Conservation (phyloP, 2,113 vertebrate genomes). For the Drymodes brunneopygia region DNA sequence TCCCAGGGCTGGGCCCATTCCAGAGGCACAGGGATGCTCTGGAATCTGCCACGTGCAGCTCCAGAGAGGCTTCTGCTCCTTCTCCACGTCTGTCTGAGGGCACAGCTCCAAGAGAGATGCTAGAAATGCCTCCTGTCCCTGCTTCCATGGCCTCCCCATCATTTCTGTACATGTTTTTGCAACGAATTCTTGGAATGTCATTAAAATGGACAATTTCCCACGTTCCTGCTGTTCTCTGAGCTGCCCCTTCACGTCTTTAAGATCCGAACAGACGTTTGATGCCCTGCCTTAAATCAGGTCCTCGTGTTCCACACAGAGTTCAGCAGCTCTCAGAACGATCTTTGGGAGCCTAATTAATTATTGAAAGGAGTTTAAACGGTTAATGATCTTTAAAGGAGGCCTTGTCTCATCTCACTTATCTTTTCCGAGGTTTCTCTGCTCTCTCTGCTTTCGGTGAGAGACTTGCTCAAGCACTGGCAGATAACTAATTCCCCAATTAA, state of each 20-base stretch:
- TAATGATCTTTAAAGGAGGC: not conserved
- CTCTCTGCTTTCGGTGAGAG: not conserved
- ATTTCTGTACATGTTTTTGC: no score
- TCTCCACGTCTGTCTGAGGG: no score
- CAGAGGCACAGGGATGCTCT: no score
- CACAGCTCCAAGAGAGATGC: no score
- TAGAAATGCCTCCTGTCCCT: no score
- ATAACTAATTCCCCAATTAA: slow-evolving; percentile 44
- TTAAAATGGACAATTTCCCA: no score
- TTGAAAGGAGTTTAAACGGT: not conserved
- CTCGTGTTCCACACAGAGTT: not conserved
- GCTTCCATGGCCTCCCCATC: no score
- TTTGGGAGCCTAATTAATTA: not conserved
- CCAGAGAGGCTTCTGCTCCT: no score
- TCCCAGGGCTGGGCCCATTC: no score
- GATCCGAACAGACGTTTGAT: not conserved
- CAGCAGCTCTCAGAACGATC: not conserved
- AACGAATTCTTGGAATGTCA: no score
- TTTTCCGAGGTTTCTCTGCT: not conserved
- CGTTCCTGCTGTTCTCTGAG: not conserved
- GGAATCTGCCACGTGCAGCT: no score
- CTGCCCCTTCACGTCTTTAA: not conserved
- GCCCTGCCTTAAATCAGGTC: not conserved
- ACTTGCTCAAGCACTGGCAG: not conserved
- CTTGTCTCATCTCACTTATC: slow-evolving; percentile 28